A percentile compares a stretch with the other conserved stretches of the same genome.
Conservation (phyloP, 2,888 invertebrate species). For the Zaprionus obscuricornis region DNA sequence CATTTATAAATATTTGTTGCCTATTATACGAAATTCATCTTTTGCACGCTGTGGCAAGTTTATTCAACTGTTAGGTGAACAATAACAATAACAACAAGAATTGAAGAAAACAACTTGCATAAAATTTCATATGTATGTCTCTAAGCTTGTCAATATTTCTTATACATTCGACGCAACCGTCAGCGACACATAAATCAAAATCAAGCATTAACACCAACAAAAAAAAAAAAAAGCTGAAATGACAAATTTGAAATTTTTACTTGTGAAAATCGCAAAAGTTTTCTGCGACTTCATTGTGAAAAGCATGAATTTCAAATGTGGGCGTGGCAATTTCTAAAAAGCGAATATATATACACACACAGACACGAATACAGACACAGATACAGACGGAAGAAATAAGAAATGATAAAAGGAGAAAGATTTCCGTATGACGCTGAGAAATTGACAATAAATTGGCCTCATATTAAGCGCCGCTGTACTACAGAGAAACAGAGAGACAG, state of each 20-base stretch:
- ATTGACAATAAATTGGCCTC: conserved; percentile 70
- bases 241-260: conserved; percentile 44
- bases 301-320: not conserved
- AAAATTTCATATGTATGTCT: too few species aligned
- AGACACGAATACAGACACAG: too few species aligned
- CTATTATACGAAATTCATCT: too few species aligned
- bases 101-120: conserved; percentile 14
- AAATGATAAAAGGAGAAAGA: not conserved
- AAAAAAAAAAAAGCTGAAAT: conserved; percentile 33
- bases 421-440: conserved; percentile 36
- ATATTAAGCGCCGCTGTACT: conserved; percentile 42
- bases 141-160: too few species aligned
- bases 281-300: conserved; percentile 40
- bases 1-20: too few species aligned
- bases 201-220: not conserved
- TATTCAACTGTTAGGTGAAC: conserved; percentile 27
- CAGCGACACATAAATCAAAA: conserved; percentile 41
- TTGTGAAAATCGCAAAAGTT: conserved; percentile 33
- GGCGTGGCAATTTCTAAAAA: conserved; percentile 38
- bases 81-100: conserved; percentile 13
- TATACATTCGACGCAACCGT: conserved; percentile 13
- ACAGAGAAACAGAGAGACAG: not conserved
- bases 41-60: too few species aligned
- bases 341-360: conserved; percentile 6
- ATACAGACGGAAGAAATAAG: too few species aligned